Base-by-base conservation (phyloP, 2,888 invertebrate species). In the Drosophila atroscutellata region DNA sequence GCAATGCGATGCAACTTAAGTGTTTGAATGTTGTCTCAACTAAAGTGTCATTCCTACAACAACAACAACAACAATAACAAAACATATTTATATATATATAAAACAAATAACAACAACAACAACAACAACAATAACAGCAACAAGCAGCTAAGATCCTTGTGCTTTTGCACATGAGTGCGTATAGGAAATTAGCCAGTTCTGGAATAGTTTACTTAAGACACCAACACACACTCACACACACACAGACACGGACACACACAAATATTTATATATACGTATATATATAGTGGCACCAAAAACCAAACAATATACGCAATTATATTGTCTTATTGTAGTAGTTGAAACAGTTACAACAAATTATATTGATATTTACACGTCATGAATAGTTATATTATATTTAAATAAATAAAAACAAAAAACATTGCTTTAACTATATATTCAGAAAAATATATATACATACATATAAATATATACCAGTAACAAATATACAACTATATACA, bases 311-410 rank as follows among this genome's bases (percentile, higher is more conserved):
- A 78, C 58, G 52, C 65, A 81, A 75, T 58, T 67, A 65, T 79
- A 70, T 61, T 82, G 83, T 79, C 77, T 88, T 83, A 88, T 88
- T 84, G 83, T 84, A 83, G 83, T 70, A 73, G 77, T 80, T 73
- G 66, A 79, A 73, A 66, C 45, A 42, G 71, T 80, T 80, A 69
- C 26, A 75, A 75, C 65, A 71, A 77, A 83, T 74, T 81, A 75
- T 83, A 88, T 80, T 80, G 86, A 84, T 88, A 84, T 84, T 88
- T 84, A 84, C 83, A 83, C 83, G 72, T 88, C 85, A 78, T 87
- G 57, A 67, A 80, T 65, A 70, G 81, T 67, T 72, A 69, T 56
- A 77, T 45, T 47, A 65, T 63, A 60, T 75, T 55, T 37, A 34
- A 26, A 76, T 51, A 49, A 24, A 50, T 55, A 51, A 54, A 51